These are phyloP conservation scores for Tauraco hartlaubi DNA, from an alignment of 2,797 vertebrate genomes.

Conservation along the genomic window DNA sequence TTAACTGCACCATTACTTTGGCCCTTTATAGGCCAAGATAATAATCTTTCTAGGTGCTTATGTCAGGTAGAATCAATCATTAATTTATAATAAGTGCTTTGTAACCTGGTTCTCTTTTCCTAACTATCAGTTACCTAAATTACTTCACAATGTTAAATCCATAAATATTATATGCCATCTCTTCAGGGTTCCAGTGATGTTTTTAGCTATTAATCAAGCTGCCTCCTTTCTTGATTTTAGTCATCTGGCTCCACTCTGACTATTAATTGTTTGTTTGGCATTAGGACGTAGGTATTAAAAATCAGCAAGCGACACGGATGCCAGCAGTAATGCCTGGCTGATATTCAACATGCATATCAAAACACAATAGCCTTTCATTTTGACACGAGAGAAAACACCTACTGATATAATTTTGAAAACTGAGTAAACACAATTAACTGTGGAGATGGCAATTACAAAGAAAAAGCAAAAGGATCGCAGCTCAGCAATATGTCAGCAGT, in stretches of 20 bases:
- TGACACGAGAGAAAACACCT: not conserved
- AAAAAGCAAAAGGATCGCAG: not conserved
- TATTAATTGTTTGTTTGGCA: constrained; percentile 64
- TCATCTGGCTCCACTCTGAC: constrained; percentile 21
- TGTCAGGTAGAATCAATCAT: constrained; percentile 45
- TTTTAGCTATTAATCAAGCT: constrained; percentile 55
- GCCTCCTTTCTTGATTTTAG: constrained; percentile 47
- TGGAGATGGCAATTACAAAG: not conserved
- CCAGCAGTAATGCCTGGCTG: not conserved
- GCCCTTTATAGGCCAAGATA: constrained; percentile 26
- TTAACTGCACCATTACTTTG: constrained; percentile 44
- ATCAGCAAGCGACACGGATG: constrained; percentile 2
- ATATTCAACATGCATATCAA: not conserved
- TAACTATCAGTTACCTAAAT: constrained; percentile 48
- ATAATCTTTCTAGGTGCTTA: constrained; percentile 7
- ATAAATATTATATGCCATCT: constrained; percentile 43
- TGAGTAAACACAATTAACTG: not conserved
- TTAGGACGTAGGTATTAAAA: not conserved
- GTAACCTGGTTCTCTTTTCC: constrained; percentile 33
- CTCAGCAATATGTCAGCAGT: not conserved
- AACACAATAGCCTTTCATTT: not conserved
- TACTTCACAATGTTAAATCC: constrained; percentile 53
- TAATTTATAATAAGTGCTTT: constrained; percentile 54
- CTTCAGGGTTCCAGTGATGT: constrained; percentile 19
- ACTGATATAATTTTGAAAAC: not conserved